phyloP scores from a whole-genome alignment of 35 echinoderm and acorn worm genomes.

The Ophioderma brevispina region DNA sequence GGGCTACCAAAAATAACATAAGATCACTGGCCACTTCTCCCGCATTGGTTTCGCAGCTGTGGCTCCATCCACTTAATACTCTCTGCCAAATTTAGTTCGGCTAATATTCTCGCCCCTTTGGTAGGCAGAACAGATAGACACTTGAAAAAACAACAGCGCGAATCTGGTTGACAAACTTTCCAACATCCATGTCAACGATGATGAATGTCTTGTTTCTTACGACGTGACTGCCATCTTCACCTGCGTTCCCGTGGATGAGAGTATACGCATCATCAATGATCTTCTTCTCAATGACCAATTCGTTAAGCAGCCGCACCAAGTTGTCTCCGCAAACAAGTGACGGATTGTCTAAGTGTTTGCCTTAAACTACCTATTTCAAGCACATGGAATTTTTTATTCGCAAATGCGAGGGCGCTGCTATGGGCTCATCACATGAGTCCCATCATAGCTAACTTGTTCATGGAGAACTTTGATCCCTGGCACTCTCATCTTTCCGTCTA shows the following conservation, averaged over 20 bases:
- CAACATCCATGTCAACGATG: background rate
- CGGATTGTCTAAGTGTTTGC: background rate
- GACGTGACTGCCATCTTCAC: background rate
- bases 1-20: background rate
- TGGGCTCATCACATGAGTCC: slow-evolving; percentile 31
- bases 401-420: slow-evolving; percentile 31
- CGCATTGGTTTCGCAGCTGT: background rate
- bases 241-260: background rate
- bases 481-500: background rate
- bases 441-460: slow-evolving; percentile 40
- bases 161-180: background rate
- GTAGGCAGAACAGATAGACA: background rate
- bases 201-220: background rate
- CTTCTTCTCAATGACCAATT: background rate
- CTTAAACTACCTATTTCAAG: slow-evolving; percentile 29
- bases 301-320: background rate
- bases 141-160: background rate
- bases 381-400: background rate
- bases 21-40: background rate
- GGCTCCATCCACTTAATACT: background rate
- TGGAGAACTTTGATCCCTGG: slow-evolving; percentile 43
- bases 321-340: background rate
- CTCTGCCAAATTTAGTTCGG: background rate
- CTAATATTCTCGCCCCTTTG: background rate
- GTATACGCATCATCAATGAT: background rate